Conservation (phyloP, 2,888 invertebrate species). For the Blera fallax region DNA sequence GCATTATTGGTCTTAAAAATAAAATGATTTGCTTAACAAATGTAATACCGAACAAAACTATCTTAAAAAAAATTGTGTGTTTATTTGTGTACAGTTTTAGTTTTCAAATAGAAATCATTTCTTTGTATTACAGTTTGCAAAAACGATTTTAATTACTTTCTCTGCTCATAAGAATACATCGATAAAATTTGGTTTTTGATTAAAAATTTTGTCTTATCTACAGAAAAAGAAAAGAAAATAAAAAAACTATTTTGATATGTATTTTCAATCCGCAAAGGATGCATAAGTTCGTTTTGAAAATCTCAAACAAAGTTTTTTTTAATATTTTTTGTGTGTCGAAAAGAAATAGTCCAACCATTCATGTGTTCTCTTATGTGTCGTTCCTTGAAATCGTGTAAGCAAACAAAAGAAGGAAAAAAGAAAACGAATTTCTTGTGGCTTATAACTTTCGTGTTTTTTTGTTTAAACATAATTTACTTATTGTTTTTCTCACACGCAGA, state of each 20-base stretch:
- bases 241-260: slow-evolving; percentile 64
- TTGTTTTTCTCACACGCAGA: slow-evolving; percentile 75
- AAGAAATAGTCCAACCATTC: slow-evolving; percentile 50
- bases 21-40: slow-evolving; percentile 55
- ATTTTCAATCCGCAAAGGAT: slow-evolving; percentile 57
- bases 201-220: slow-evolving; percentile 20
- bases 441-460: slow-evolving; percentile 63
- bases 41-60: slow-evolving; percentile 38
- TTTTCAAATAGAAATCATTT: neutral
- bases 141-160: neutral
- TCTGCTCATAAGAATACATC: slow-evolving; percentile 20
- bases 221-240: slow-evolving; percentile 13
- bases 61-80: slow-evolving; percentile 43
- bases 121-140: neutral
- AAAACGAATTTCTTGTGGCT: slow-evolving; percentile 22
- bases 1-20: slow-evolving; percentile 45
- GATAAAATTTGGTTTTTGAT: neutral
- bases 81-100: slow-evolving; percentile 21
- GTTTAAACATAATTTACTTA: slow-evolving; percentile 71
- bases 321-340: too few species aligned
- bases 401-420: slow-evolving; percentile 22
- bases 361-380: slow-evolving; percentile 16
- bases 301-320: neutral
- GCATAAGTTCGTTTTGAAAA: slow-evolving; percentile 29
- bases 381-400: slow-evolving; percentile 49